Conservation (phyloP, 1,140 invertebrate species). For the Heliconius eleuchia region DNA sequence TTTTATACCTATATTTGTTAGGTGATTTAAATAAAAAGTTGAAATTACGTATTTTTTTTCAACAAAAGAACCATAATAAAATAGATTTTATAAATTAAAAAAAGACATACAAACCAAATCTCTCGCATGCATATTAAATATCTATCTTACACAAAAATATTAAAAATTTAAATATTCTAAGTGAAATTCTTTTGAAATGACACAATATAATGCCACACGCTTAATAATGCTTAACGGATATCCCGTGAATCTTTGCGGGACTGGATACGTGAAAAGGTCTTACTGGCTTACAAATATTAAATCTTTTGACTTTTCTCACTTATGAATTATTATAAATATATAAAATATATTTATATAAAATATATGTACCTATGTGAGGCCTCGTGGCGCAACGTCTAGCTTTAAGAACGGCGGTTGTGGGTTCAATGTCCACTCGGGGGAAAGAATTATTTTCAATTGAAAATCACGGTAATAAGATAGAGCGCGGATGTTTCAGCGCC, state of each 20-base stretch:
- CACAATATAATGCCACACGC: constrained; percentile 1
- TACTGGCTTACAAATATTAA: neutral
- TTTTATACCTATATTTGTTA: too few relatives aligned
- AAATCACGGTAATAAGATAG: too few relatives aligned
- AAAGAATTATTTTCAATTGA: too few relatives aligned
- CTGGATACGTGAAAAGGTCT: neutral
- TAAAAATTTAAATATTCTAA: neutral
- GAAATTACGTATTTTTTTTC: too few relatives aligned
- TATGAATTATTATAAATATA: neutral
- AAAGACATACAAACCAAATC: neutral
- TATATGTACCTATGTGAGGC: neutral
- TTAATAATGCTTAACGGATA: constrained; percentile 7
- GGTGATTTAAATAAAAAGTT: neutral
- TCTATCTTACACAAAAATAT: neutral
- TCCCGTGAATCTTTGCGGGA: neutral
- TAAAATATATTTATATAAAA: neutral
- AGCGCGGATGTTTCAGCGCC: too few relatives aligned
- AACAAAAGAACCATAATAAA: neutral
- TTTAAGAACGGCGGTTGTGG: too few relatives aligned
- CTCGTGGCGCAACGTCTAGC: too few relatives aligned
- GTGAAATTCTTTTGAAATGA: neutral
- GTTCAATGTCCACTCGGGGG: too few relatives aligned
- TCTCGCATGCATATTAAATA: neutral
- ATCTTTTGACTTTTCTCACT: neutral
- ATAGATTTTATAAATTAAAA: neutral